Conservation (phyloP, 2,113 vertebrate species). For the Gopherus flavomarginatus region DNA sequence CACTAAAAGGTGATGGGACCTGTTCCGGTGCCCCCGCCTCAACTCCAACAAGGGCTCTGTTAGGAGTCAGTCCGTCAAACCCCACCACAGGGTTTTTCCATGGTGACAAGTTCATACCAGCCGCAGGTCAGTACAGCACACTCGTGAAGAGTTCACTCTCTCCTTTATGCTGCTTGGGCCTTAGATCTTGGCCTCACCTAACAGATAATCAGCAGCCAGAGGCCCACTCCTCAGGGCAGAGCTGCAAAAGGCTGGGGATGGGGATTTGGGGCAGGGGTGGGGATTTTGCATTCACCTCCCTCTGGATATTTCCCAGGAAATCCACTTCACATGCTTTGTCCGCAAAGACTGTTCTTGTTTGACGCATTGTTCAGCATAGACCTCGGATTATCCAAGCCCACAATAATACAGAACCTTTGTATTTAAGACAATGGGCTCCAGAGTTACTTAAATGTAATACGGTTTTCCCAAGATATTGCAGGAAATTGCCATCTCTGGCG, state of each 20-base stretch:
- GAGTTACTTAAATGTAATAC: no score
- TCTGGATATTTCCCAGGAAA: neutral
- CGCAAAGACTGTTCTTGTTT: neutral
- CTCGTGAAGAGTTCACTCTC: neutral
- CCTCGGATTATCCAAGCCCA: neutral
- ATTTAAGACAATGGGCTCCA: neutral
- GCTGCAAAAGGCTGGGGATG: neutral
- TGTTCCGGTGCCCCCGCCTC: no score
- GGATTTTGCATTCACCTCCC: neutral
- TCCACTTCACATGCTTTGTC: neutral
- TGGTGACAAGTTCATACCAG: neutral
- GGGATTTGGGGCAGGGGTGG: no score
- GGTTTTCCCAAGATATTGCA: no score
- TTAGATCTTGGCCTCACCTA: neutral
- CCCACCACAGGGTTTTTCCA: neutral
- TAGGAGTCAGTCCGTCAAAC: neutral
- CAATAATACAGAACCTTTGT: neutral
- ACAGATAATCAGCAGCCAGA: neutral
- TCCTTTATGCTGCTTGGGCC: neutral
- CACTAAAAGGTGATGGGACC: no score
- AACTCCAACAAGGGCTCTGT: neutral
- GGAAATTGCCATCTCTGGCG: no score
- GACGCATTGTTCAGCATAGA: neutral
- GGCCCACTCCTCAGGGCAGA: no score
- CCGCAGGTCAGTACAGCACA: neutral